Evolutionary conservation across 2,888 invertebrate genomes (phyloP).

Genomic region (Terebella lapidaria): DNA sequence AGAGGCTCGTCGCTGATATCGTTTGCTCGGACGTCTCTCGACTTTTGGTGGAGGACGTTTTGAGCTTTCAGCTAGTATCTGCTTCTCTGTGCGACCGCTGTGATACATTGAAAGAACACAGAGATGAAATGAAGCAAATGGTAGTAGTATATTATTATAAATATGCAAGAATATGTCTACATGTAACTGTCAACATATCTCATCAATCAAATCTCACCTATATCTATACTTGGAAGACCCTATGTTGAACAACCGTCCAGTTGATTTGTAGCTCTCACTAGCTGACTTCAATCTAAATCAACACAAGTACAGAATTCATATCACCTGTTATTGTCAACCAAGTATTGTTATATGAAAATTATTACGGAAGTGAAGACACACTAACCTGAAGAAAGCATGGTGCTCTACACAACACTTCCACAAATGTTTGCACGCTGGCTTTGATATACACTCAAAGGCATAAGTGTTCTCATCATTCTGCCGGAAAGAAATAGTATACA

Average conservation of each 20-base stretch:
- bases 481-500: not conserved
- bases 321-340: too few relatives aligned
- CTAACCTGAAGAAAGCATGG: constrained; percentile 64
- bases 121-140: too few relatives aligned
- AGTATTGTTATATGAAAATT: too few relatives aligned
- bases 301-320: too few relatives aligned
- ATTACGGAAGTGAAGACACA: too few relatives aligned
- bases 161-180: too few relatives aligned
- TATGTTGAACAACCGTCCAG: constrained; percentile 66
- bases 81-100: constrained; percentile 3
- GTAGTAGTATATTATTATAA: too few relatives aligned
- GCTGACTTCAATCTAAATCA: constrained; percentile 39
- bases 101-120: too few relatives aligned
- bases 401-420: constrained; percentile 96
- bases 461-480: constrained; percentile 93
- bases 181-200: too few relatives aligned
- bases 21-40: constrained; percentile 37
- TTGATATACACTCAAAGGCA: constrained; percentile 88
- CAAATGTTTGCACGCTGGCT: constrained; percentile 87
- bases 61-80: constrained; percentile 5
- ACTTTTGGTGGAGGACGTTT: constrained; percentile 30
- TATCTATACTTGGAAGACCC: constrained; percentile 74
- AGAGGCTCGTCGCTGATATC: constrained; percentile 37
- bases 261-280: constrained; percentile 29
- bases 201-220: too few relatives aligned